Evolutionary conservation across 2,888 invertebrate species (phyloP).

Genomic region (Atrina japonica): DNA sequence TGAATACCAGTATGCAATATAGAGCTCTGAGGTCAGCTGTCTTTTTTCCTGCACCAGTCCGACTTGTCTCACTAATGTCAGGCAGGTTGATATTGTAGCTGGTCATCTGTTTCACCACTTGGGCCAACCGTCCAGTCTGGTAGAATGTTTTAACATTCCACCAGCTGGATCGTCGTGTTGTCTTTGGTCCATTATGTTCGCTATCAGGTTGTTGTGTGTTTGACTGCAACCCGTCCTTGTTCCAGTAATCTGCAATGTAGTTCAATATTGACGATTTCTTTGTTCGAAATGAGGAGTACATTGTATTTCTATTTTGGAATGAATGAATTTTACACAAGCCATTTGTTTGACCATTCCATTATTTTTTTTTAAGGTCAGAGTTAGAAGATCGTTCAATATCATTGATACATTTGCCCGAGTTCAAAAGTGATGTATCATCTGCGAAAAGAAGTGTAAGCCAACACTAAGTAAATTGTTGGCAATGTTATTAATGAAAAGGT

Average conservation of each 20-base stretch:
- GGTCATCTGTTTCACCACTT: constrained; percentile 38
- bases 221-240: neutral
- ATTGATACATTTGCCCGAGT: too few relatives aligned
- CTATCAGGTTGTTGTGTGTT: neutral
- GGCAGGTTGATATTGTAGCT: constrained; percentile 26
- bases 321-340: too few relatives aligned
- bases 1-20: too few relatives aligned
- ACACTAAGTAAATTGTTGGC: too few relatives aligned
- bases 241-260: neutral
- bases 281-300: neutral
- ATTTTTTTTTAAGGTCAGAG: too few relatives aligned
- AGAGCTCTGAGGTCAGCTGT: too few relatives aligned
- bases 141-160: constrained; percentile 43
- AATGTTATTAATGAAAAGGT: too few relatives aligned
- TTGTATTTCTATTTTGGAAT: neutral
- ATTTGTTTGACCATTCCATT: too few relatives aligned
- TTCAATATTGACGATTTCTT: neutral
- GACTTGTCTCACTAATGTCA: constrained; percentile 1
- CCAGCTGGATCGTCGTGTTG: neutral
- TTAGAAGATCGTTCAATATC: too few relatives aligned
- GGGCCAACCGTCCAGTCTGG: constrained; percentile 20
- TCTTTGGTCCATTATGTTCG: neutral
- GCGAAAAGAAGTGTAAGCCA: too few relatives aligned
- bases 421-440: too few relatives aligned
- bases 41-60: too few relatives aligned